These are phyloP conservation scores for Pollenia griseotomentosa DNA, from an alignment of 2,888 invertebrate genomes.

Conservation along the genomic window DNA sequence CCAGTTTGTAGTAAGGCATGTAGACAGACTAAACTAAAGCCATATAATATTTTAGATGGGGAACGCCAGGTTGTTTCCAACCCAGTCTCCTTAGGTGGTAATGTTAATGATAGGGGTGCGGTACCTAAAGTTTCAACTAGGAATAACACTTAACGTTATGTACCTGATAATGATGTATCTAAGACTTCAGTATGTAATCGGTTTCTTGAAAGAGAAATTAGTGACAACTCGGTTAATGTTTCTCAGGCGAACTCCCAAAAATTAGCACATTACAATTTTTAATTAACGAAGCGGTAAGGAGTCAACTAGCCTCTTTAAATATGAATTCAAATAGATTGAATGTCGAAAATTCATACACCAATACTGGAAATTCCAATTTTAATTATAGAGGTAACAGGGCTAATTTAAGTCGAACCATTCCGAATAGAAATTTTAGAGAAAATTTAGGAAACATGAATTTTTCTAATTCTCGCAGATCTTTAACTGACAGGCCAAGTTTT, in stretches of 20 bases:
- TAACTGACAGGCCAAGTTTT: not conserved
- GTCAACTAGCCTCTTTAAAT: conserved; percentile 6
- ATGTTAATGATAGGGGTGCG: not conserved
- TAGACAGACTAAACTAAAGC: not conserved
- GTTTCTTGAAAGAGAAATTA: too few relatives aligned
- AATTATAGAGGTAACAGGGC: too few relatives aligned
- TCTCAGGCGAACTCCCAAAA: not conserved
- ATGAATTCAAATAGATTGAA: not conserved
- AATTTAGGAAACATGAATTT: too few relatives aligned
- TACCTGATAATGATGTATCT: too few relatives aligned
- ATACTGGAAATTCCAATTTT: not conserved
- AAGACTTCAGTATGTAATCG: too few relatives aligned
- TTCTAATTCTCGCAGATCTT: not conserved
- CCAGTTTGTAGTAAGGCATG: not conserved
- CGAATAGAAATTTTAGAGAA: too few relatives aligned
- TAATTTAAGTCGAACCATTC: too few relatives aligned
- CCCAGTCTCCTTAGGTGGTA: too few relatives aligned
- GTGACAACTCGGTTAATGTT: not conserved
- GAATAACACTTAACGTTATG: too few relatives aligned
- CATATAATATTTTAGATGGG: not conserved
- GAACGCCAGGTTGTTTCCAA: not conserved
- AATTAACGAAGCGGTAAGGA: conserved; percentile 14
- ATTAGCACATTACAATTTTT: not conserved
- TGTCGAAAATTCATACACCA: not conserved
- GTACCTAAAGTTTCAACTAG: not conserved